A percentile compares a stretch with the other conserved stretches of the same genome.
phyloP scores from a whole-genome alignment of 2,113 vertebrate genomes.

The Tragelaphus buxtoni region DNA sequence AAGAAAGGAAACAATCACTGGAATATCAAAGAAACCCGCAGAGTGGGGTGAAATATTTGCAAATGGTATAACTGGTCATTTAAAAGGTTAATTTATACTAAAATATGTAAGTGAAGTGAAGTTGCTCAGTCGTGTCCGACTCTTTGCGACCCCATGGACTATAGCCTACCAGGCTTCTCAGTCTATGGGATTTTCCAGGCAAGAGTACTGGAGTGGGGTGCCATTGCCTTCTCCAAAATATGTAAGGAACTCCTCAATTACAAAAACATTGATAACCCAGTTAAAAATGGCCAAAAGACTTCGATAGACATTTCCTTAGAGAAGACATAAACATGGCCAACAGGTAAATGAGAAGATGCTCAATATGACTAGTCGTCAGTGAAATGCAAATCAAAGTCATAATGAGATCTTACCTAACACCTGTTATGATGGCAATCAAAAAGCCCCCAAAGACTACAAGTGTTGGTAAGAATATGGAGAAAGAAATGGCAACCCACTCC shows the following conservation, averaged over 20 bases:
- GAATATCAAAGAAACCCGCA: neutral
- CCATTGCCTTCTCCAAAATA: neutral
- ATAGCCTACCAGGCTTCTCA: no score
- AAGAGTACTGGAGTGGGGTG: no score
- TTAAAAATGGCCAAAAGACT: neutral
- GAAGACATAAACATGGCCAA: neutral
- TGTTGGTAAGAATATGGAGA: neutral
- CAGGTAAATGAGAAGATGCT: neutral
- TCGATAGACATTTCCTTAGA: neutral
- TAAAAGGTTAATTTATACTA: neutral
- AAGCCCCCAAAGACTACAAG: neutral
- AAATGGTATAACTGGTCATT: neutral
- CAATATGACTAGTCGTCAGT: neutral
- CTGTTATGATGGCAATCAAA: neutral
- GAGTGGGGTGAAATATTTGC: neutral
- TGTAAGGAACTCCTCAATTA: neutral
- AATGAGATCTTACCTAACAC: neutral
- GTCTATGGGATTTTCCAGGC: no score
- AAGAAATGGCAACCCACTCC: neutral
- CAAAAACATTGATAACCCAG: neutral
- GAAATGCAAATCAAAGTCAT: neutral
- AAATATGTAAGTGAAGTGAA: neutral
- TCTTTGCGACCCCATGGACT: no score
- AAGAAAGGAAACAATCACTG: neutral
- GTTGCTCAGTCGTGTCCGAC: no score